These are phyloP conservation scores for Eclectus roratus DNA, from an alignment of 2,113 vertebrate genomes.

Conservation along the genomic window DNA sequence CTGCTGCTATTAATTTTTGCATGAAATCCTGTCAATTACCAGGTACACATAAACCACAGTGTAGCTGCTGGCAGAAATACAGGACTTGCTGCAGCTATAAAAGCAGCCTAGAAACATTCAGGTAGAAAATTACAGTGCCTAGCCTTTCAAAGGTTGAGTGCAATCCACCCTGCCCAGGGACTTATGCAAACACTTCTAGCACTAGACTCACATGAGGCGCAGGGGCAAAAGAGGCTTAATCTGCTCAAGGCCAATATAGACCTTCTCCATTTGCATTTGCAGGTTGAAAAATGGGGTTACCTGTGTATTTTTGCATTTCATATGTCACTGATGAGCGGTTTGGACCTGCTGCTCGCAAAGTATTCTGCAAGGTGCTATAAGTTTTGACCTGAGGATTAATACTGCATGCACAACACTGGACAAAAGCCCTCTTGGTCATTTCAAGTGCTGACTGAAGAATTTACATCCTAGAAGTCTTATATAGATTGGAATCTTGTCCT, in stretches of 20 bases:
- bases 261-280: not conserved
- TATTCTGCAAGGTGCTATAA: not conserved
- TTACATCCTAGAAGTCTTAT: not conserved
- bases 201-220: not conserved
- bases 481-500: not conserved
- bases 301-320: not conserved
- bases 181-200: not conserved
- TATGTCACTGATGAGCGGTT: not conserved
- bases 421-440: not conserved
- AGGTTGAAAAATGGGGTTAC: not conserved
- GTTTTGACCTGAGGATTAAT: not conserved
- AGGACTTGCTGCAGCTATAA: conserved; percentile 10
- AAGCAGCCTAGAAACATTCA: not conserved
- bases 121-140: not conserved
- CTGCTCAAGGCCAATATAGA: not conserved
- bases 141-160: not conserved
- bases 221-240: not conserved
- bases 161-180: not conserved
- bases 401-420: not conserved
- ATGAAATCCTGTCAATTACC: conserved; percentile 24
- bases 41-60: conserved; percentile 40
- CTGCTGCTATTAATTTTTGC: conserved; percentile 43
- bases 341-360: not conserved
- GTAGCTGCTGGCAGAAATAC: conserved; percentile 2
- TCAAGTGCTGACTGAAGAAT: not conserved